phyloP scores from a whole-genome alignment of 2,113 vertebrate genomes.

The Geococcyx californianus region DNA sequence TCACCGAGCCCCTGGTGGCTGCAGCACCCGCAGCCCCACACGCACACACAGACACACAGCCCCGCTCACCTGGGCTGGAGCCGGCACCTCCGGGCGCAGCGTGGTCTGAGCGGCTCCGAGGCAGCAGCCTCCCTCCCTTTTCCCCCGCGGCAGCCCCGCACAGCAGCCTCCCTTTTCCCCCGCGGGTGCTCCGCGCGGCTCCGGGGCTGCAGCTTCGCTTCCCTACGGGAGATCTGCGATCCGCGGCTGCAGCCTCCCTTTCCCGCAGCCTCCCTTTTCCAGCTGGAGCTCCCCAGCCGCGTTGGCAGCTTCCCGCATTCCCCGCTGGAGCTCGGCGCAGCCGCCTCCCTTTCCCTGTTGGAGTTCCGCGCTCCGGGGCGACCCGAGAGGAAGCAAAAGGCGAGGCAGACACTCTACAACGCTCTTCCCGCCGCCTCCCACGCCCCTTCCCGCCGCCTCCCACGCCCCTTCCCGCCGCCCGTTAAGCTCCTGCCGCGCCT shows the following conservation, averaged over 20 bases:
- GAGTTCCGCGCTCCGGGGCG: not conserved
- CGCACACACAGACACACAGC: not conserved
- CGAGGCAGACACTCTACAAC: fast-evolving
- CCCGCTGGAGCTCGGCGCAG: too few relatives aligned
- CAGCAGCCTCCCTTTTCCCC: too few relatives aligned
- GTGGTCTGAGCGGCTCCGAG: not conserved
- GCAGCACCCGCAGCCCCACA: not conserved
- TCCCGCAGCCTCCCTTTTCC: too few relatives aligned
- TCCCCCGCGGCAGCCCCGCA: too few relatives aligned
- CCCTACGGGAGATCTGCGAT: too few relatives aligned
- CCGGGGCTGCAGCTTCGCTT: too few relatives aligned
- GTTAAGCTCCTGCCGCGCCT: not conserved
- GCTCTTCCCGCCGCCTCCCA: fast-evolving
- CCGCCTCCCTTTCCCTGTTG: not conserved
- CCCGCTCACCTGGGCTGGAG: not conserved
- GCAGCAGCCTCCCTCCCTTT: too few relatives aligned
- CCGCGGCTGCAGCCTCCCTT: too few relatives aligned
- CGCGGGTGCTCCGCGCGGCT: too few relatives aligned
- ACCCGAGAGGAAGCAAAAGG: not conserved
- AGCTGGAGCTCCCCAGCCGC: too few relatives aligned
- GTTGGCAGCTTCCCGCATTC: too few relatives aligned
- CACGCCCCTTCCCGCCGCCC: slow-evolving; percentile 23
- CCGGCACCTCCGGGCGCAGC: not conserved
- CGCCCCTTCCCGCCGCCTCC: slow-evolving; percentile 48
- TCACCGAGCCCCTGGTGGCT: not conserved